Evolutionary conservation across 2,888 invertebrate species (phyloP), one percentile per base, ranked within the genome.

Genomic region (Pseudeuparius sepicola): DNA sequence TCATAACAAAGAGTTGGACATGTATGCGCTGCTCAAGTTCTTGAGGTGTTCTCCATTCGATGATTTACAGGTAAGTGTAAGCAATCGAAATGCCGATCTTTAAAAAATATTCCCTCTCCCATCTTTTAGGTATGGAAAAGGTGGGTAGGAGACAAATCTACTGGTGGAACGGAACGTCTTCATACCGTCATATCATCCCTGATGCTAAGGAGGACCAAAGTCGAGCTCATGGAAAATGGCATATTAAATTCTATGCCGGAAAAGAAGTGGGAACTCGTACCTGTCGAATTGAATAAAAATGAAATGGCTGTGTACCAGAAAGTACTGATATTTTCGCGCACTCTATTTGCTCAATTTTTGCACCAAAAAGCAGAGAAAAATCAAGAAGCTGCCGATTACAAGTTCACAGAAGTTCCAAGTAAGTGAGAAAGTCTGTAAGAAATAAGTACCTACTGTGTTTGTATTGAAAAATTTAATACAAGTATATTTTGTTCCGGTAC

Each of bases 1-100:
- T 24, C 96, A 96, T 54, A 97, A 97, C 60, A 85, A 88, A 57
- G 83, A 90, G 55, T 62, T 82, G 38, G 93, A 88, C 58, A 65
- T 87, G 23, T 88, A 76, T 61, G 74, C 85, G 1, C 60, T 87
- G 27, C 56, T 87, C 9, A 84, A 90, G 59, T 97, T 92, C 59
- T 61, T 97, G 5, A 65, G 76, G 9, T 86, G 87, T 53, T 68
- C 78, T 4, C 96, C 96, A 1, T 94, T 96, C 59, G 85, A 92
- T 56, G 92, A 96, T 44, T 65, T 85, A 25, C 64, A 62, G 7
- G 74, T 75, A 49, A 64, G 65, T n/a, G n/a, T n/a, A n/a, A n/a
- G n/a, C n/a, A n/a, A n/a, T n/a, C 56, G 12, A 37, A 24, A 13
- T n/a, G n/a, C n/a, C n/a, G n/a, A n/a, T n/a, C n/a, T n/a, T n/a